phyloP scores from a whole-genome alignment of 2,113 vertebrate genomes.

The Sylvia atricapilla region DNA sequence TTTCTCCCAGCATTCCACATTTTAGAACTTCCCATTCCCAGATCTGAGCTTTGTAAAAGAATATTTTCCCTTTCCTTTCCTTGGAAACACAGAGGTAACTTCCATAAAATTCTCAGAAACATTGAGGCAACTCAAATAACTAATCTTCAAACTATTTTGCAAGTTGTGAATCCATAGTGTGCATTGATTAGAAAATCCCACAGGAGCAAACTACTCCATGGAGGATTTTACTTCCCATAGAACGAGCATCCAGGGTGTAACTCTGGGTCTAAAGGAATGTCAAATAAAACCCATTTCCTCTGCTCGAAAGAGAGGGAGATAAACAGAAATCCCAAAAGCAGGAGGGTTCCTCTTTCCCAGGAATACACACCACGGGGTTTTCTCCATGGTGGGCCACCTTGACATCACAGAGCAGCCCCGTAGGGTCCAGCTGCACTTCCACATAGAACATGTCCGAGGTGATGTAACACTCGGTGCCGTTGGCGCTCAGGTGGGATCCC shows the following conservation, averaged over 20 bases:
- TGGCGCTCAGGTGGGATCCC: constrained; percentile 92
- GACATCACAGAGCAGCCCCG: constrained; percentile 92
- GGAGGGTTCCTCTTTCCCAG: neutral
- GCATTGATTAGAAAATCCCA: neutral
- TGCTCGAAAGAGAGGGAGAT: neutral
- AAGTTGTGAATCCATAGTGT: neutral
- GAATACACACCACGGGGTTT: constrained; percentile 91
- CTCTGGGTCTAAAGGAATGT: neutral
- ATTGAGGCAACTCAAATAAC: neutral
- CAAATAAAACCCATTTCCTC: neutral
- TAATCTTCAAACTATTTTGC: neutral
- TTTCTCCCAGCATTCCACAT: neutral
- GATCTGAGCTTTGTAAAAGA: neutral
- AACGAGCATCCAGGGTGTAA: neutral
- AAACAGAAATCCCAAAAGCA: neutral
- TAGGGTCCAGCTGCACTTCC: constrained; percentile 91
- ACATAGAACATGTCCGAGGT: constrained; percentile 99
- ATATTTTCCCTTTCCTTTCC: neutral
- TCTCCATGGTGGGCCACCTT: constrained; percentile 99
- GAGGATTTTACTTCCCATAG: neutral
- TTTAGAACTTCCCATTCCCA: neutral
- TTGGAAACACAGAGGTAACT: neutral
- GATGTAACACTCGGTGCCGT: constrained; percentile 97
- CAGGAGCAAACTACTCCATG: fast-evolving
- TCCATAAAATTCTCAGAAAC: neutral